Percentiles rank a stretch among this genome's conserved stretches.
phyloP scores from a whole-genome alignment of 2,888 invertebrate genomes.

The Allygus modestus region DNA sequence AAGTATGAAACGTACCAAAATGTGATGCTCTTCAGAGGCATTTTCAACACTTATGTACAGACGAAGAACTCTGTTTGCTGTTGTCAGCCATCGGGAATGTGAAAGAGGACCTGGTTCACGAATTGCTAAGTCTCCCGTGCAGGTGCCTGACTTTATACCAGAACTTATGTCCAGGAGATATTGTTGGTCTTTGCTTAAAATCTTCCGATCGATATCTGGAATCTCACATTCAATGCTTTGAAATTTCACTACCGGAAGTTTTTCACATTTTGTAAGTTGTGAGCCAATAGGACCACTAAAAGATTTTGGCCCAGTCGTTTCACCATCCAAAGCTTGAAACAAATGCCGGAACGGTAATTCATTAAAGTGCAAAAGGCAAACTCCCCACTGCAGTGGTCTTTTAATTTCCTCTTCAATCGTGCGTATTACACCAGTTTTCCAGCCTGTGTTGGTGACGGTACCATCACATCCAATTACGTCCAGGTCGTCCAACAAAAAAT shows the following conservation, averaged over 20 bases:
- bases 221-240: constrained; percentile 46
- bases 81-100: constrained; percentile 44
- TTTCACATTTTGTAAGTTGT: constrained; percentile 61
- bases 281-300: constrained; percentile 61
- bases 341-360: constrained; percentile 61
- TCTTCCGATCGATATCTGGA: constrained; percentile 19
- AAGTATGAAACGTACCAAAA: constrained; percentile 25
- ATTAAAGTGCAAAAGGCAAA: constrained; percentile 64
- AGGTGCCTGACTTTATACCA: constrained; percentile 62
- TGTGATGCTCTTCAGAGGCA: neutral
- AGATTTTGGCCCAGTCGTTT: constrained; percentile 56
- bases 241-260: constrained; percentile 63
- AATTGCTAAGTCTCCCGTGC: constrained; percentile 52
- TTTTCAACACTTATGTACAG: constrained; percentile 49
- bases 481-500: constrained; percentile 56
- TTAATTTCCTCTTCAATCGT: constrained; percentile 62
- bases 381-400: constrained; percentile 63
- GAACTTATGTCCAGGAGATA: constrained; percentile 64
- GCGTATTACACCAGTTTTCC: constrained; percentile 63
- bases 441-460: constrained; percentile 60
- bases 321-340: neutral
- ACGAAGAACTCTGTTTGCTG: constrained; percentile 23
- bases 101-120: constrained; percentile 10
- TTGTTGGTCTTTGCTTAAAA: constrained; percentile 63
- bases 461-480: constrained; percentile 64